Percentiles rank a stretch among this genome's conserved stretches.
Evolutionary conservation across 2,797 vertebrate genomes (phyloP).

Genomic region (Sarcophilus harrisii): DNA sequence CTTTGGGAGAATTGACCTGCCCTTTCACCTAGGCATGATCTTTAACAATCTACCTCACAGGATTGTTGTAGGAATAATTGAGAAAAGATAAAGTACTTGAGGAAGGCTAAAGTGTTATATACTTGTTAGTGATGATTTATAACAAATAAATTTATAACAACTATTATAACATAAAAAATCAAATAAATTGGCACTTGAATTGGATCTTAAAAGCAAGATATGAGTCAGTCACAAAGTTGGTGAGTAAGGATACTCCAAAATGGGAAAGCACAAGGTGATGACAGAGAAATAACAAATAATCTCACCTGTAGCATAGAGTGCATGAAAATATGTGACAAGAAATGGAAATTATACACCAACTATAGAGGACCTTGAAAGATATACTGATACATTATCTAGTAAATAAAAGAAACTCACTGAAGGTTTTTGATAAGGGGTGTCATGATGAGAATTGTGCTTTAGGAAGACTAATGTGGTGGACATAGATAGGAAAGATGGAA

Average conservation of each 20-base stretch:
- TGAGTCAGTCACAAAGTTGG: background rate
- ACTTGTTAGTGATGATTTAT: background rate
- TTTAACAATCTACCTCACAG: background rate
- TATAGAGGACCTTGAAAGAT: background rate
- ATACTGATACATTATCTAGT: background rate
- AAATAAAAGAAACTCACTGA: background rate
- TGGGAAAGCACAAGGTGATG: background rate
- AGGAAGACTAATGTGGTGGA: background rate
- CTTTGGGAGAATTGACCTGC: too few relatives aligned
- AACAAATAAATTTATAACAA: too few relatives aligned
- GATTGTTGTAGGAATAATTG: background rate
- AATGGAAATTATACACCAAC: background rate
- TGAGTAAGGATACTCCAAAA: background rate
- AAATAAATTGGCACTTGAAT: background rate
- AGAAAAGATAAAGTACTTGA: background rate
- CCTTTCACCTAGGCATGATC: too few relatives aligned
- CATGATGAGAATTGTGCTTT: background rate
- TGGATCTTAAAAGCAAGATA: background rate
- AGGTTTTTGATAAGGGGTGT: background rate
- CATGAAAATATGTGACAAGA: background rate
- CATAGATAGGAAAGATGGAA: background rate
- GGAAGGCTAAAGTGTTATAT: background rate
- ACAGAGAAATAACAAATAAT: background rate
- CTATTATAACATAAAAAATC: too few relatives aligned
- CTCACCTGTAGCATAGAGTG: background rate